These are phyloP conservation scores for Drosophila mimetica DNA, from an alignment of 2,888 invertebrate species.

Conservation along the genomic window DNA sequence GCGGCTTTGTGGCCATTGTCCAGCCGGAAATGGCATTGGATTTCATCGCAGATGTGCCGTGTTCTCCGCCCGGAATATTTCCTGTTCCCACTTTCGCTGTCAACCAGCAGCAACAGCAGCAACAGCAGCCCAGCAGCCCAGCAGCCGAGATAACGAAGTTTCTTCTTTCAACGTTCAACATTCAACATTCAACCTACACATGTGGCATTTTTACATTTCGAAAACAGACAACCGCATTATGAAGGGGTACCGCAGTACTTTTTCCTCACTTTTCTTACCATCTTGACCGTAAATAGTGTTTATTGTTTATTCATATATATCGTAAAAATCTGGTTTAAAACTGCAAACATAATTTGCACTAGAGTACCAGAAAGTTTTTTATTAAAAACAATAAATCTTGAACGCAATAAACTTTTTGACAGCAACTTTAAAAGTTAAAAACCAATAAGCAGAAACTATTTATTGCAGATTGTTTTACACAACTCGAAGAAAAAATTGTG, in stretches of 20 bases:
- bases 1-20: slow-evolving; percentile 17
- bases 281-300: background rate
- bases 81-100: slow-evolving; percentile 19
- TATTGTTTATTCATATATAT: too few relatives aligned
- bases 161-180: background rate
- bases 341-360: too few relatives aligned
- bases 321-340: too few relatives aligned
- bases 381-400: background rate
- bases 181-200: background rate
- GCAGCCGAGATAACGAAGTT: slow-evolving; percentile 10
- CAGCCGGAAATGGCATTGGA: slow-evolving; percentile 22
- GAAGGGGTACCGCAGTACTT: background rate
- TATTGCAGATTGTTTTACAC: background rate
- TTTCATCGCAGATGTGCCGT: slow-evolving; percentile 12
- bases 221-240: background rate
- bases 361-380: too few relatives aligned
- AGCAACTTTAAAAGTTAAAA: background rate
- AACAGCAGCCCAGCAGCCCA: background rate
- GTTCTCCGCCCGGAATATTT: slow-evolving; percentile 3
- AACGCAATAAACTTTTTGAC: background rate
- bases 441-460: background rate
- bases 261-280: too few relatives aligned
- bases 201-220: background rate
- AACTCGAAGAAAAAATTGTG: background rate
- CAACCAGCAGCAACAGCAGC: background rate